phyloP scores from a whole-genome alignment of 2,797 vertebrate species.

The Heteromormyrus szaboi region DNA sequence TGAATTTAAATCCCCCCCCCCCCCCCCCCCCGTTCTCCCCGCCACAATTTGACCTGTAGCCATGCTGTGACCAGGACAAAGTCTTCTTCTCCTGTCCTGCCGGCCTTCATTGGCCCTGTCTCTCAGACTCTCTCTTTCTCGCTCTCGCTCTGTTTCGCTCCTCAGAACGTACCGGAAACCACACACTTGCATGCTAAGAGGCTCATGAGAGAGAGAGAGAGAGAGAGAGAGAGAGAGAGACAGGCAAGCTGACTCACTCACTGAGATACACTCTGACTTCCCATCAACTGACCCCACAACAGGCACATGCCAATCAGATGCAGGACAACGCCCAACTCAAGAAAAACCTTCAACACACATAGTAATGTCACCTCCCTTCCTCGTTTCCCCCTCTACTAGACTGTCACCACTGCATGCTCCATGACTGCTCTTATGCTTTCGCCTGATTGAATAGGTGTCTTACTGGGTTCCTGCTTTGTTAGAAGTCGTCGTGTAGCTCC shows the following conservation, averaged over 20 bases:
- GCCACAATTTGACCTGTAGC: constrained; percentile 32
- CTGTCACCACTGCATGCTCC: neutral
- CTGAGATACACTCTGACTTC: neutral
- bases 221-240: neutral
- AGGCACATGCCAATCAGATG: neutral
- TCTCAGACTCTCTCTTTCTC: constrained; percentile 7
- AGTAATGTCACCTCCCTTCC: neutral
- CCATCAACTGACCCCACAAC: constrained; percentile 9
- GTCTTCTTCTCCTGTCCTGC: neutral
- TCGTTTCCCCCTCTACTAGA: neutral
- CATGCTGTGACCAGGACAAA: neutral
- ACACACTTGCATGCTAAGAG: constrained; percentile 40
- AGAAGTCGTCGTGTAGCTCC: neutral
- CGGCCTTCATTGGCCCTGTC: neutral
- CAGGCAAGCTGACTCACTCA: constrained; percentile 29
- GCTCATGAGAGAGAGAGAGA: constrained; percentile 32
- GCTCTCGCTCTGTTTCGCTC: neutral
- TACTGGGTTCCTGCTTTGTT: neutral
- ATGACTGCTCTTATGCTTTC: neutral
- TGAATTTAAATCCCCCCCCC: constrained; percentile 23
- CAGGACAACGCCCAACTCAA: constrained; percentile 6
- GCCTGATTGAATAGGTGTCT: neutral
- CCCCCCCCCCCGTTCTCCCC: neutral
- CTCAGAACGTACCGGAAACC: constrained; percentile 59
- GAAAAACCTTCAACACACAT: neutral